phyloP scores from a whole-genome alignment of 2,113 vertebrate genomes.

The Pyrgilauda ruficollis region DNA sequence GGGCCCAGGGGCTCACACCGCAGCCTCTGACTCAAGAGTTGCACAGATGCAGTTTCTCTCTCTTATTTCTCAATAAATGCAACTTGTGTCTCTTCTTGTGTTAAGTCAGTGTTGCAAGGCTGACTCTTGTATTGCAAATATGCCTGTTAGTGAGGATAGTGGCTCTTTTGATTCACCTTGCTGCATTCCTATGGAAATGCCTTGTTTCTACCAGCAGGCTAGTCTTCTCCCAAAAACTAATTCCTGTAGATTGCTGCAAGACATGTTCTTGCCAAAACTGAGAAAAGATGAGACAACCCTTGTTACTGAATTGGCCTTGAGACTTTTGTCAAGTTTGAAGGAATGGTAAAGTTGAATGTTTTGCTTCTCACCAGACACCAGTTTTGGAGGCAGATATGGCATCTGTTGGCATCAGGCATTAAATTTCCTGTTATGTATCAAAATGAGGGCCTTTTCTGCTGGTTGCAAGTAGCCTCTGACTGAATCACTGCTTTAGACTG shows the following conservation, averaged over 20 bases:
- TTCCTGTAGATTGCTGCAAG: background rate
- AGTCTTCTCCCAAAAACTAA: background rate
- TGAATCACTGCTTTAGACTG: background rate
- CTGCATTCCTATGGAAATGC: background rate
- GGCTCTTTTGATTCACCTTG: background rate
- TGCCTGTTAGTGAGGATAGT: background rate
- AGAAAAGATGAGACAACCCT: background rate
- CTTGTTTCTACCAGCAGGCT: background rate
- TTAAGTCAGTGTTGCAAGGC: background rate
- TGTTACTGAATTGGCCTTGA: background rate
- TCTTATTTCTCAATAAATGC: background rate
- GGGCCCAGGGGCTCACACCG: rapidly evolving
- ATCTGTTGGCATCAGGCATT: background rate
- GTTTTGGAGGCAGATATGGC: background rate
- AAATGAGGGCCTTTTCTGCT: background rate
- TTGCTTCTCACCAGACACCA: background rate
- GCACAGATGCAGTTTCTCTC: background rate
- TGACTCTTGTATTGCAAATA: background rate
- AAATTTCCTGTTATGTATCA: background rate
- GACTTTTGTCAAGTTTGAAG: background rate
- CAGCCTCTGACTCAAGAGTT: background rate
- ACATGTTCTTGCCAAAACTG: background rate
- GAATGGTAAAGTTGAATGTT: background rate
- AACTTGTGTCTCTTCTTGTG: background rate
- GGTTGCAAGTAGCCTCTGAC: background rate